Base-by-base conservation (phyloP, 2,888 invertebrate genomes). In the Pristionchus exspectatus region DNA sequence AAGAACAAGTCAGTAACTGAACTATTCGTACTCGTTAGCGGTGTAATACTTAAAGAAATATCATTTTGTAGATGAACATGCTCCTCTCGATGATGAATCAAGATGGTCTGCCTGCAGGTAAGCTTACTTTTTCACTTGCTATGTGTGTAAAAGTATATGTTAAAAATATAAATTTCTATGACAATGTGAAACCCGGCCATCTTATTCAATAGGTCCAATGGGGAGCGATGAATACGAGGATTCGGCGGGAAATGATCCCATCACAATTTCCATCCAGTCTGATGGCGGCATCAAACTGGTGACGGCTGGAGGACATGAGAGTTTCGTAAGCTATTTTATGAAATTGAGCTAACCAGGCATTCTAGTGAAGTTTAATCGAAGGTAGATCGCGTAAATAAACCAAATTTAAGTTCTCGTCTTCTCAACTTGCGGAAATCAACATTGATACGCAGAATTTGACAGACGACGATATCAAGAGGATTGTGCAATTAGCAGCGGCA, bases 231-330 rank as follows among this genome's bases (percentile, higher is more conserved):
- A 85, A 21, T 59, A 59, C 59, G 56, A 85, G 18, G 84, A 87
- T 21, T 24, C 18, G 0, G 69, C 24, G 9, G 69, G 30, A 44
- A 27, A n/a, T 38, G 90, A 90, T 2, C 88, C 90, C 0, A 84
- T 92, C 87, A 91, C 91, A 2, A 90, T 93, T 21, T 90, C 92
- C 33, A 88, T 93, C 18, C 91, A 91, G 10, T 90, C 90, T 44
- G 92, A 93, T 33, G 93, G 93, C 18, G 91, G 92, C 16, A 87
- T 93, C 30, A 92, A 92, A 50, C 90, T 93, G 16, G 91, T 91
- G 0, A 91, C 91, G 74, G 85, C 91, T 16, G 89, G 90, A 16
- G 90, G 92, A 16, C 92, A 91, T 50, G 90, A 90, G 4, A 90
- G 91, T 50, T 92, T 91, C 86, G 92, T 33, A 12, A 72, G 72